These are phyloP conservation scores for Sarcophilus harrisii DNA, from an alignment of 2,797 vertebrate genomes.

Conservation along the genomic window DNA sequence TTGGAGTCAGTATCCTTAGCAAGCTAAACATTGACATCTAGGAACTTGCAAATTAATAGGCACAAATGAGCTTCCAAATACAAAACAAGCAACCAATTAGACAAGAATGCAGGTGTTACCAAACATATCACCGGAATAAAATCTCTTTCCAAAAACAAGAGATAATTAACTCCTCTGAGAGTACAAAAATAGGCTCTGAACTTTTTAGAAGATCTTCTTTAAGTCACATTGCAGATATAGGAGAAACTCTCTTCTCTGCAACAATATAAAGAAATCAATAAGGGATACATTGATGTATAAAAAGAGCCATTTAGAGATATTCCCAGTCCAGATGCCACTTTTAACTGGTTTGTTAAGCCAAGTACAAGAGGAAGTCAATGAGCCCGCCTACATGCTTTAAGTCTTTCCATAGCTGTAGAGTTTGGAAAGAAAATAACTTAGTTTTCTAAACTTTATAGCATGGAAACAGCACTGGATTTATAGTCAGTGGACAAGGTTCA, in stretches of 20 bases:
- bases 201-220: background rate
- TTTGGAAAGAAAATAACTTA: background rate
- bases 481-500: background rate
- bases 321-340: background rate
- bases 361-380: background rate
- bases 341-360: background rate
- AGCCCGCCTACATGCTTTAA: background rate
- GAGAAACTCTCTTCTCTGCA: background rate
- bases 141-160: background rate
- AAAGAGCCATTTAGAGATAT: background rate
- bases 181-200: background rate
- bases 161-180: background rate
- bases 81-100: background rate
- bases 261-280: background rate
- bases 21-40: background rate
- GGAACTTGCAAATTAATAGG: background rate
- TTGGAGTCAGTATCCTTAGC: background rate
- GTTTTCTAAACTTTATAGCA: background rate
- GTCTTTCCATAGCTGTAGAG: background rate
- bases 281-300: background rate
- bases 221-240: background rate
- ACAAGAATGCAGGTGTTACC: background rate
- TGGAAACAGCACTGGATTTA: background rate
- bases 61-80: background rate
- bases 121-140: background rate